phyloP scores from a whole-genome alignment of 2,113 vertebrate genomes.

The Trinectes maculatus region DNA sequence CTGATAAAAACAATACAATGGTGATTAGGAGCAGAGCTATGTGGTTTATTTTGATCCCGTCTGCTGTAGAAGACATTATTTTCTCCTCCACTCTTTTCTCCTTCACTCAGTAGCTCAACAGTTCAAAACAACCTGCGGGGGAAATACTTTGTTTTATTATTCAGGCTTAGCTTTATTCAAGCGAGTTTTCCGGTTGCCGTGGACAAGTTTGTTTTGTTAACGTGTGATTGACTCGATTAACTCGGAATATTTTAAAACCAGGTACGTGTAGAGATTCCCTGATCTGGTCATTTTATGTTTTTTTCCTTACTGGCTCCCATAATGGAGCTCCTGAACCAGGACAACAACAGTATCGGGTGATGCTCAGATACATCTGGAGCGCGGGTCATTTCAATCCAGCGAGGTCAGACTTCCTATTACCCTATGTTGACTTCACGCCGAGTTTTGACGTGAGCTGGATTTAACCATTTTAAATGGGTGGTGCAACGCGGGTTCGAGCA shows the following conservation, averaged over 20 bases:
- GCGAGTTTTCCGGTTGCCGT: too few relatives aligned
- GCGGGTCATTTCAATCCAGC: constrained; percentile 58
- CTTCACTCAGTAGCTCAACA: neutral
- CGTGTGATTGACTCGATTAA: too few relatives aligned
- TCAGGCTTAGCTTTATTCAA: too few relatives aligned
- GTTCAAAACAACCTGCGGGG: too few relatives aligned
- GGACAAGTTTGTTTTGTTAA: too few relatives aligned
- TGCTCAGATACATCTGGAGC: constrained; percentile 37
- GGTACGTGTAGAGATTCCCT: too few relatives aligned
- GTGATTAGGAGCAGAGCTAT: constrained; percentile 7
- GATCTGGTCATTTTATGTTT: too few relatives aligned
- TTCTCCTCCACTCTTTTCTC: neutral
- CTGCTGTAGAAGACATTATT: neutral
- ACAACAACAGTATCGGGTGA: constrained; percentile 24
- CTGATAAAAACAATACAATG: constrained; percentile 11
- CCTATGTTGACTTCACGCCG: constrained; percentile 53
- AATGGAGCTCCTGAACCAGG: constrained; percentile 11
- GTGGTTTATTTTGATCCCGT: constrained; percentile 12
- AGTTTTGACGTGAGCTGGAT: constrained; percentile 12
- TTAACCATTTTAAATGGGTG: constrained; percentile 31
- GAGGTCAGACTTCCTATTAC: constrained; percentile 59
- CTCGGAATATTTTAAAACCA: too few relatives aligned
- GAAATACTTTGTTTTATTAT: too few relatives aligned
- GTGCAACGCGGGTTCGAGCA: too few relatives aligned
- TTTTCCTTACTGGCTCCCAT: neutral